A percentile compares a stretch with the other conserved stretches of the same genome.
These are phyloP conservation scores for Aleiodes testaceus DNA, from an alignment of 2,888 invertebrate genomes.

Conservation along the genomic window DNA sequence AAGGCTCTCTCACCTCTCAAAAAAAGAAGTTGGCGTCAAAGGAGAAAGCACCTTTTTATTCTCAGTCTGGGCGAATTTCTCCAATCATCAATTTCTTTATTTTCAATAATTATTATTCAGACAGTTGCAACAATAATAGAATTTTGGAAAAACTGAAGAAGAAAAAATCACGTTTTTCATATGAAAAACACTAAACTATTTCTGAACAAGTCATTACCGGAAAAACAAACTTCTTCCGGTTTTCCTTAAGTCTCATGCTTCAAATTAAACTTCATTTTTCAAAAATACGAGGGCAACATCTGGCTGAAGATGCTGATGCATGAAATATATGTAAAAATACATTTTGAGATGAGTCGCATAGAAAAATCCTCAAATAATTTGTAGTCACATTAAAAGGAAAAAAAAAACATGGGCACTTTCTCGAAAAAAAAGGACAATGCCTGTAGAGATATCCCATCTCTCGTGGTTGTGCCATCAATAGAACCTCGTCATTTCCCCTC, in stretches of 20 bases:
- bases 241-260: neutral
- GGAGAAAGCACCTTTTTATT: slow-evolving; percentile 14
- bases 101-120: neutral
- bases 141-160: no score
- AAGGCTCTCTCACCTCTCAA: neutral
- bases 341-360: no score
- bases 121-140: no score
- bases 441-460: slow-evolving; percentile 14
- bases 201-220: neutral
- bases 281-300: neutral
- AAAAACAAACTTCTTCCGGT: neutral
- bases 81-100: slow-evolving; percentile 1
- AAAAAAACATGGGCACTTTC: neutral
- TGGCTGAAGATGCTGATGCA: neutral
- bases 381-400: neutral
- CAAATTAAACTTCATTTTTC: neutral
- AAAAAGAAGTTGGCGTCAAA: slow-evolving; percentile 6
- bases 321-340: no score
- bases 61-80: slow-evolving; percentile 17
- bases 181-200: no score
- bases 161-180: no score
- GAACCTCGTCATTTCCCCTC: slow-evolving; percentile 47
- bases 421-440: neutral
- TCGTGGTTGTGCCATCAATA: slow-evolving; percentile 19
- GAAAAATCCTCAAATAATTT: no score